Conservation (phyloP, 1,140 invertebrate species). For the Ephestia elutella region DNA sequence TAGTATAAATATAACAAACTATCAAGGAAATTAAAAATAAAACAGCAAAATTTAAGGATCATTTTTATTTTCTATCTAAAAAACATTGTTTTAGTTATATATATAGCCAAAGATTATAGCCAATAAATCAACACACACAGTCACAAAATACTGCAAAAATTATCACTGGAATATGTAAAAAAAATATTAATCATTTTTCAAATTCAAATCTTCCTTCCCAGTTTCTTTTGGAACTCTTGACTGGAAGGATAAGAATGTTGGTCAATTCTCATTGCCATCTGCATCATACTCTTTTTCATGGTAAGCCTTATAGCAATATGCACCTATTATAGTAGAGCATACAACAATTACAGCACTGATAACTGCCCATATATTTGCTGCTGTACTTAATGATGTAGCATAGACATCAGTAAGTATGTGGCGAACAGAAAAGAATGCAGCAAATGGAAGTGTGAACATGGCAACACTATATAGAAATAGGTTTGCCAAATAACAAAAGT, state of each 20-base stretch:
- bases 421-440: constrained; percentile 81
- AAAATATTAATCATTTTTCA: constrained; percentile 56
- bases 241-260: constrained; percentile 54
- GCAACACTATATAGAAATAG: constrained; percentile 85
- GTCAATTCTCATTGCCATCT: constrained; percentile 74
- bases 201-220: constrained; percentile 51
- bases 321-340: constrained; percentile 84
- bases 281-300: constrained; percentile 80
- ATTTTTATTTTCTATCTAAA: no score
- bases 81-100: no score
- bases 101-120: no score
- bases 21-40: no score
- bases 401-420: constrained; percentile 78
- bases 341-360: constrained; percentile 83
- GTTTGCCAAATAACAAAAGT: constrained; percentile 75
- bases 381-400: constrained; percentile 75
- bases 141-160: neutral
- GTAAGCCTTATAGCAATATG: constrained; percentile 86
- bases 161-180: constrained; percentile 37
- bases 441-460: constrained; percentile 89
- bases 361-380: constrained; percentile 84
- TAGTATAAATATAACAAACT: no score
- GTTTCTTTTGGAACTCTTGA: constrained; percentile 19
- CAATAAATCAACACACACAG: neutral
- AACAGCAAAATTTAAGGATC: no score